Evolutionary conservation across 1,140 invertebrate species (phyloP).

Genomic region (Myzus persicae): DNA sequence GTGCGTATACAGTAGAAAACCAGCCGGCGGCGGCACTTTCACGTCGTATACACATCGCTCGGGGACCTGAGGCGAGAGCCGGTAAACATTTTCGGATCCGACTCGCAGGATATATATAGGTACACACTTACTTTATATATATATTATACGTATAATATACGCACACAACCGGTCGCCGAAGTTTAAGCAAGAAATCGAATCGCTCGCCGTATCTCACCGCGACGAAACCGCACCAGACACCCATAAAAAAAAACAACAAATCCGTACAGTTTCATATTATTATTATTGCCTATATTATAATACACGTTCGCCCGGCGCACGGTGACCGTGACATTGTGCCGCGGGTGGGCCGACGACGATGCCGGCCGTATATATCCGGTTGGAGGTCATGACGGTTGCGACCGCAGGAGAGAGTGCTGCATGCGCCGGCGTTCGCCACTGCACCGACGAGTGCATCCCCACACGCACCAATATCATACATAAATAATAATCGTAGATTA

Average conservation of each 20-base stretch:
- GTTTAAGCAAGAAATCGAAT: constrained; percentile 19
- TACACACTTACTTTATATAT: neutral
- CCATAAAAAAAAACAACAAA: neutral
- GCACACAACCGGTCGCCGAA: constrained; percentile 9
- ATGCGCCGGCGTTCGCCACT: neutral
- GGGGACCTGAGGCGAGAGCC: no score
- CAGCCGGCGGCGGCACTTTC: constrained; percentile 13
- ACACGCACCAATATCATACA: neutral
- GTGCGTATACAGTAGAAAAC: constrained; percentile 3
- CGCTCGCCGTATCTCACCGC: neutral
- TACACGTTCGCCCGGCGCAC: neutral
- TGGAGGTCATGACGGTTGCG: constrained; percentile 16
- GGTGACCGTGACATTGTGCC: constrained; percentile 24
- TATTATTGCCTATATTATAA: constrained; percentile 4
- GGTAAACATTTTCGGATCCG: neutral
- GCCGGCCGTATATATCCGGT: constrained; percentile 17
- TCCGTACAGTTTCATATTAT: neutral
- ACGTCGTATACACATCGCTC: neutral
- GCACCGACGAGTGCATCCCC: constrained; percentile 2
- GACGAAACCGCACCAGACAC: neutral
- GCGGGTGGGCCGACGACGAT: neutral
- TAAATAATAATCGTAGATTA: neutral
- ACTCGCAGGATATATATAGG: neutral
- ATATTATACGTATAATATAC: neutral
- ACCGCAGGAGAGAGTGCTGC: constrained; percentile 6